Evolutionary conservation across 2,797 vertebrate species (phyloP).

Genomic region (Picus viridis): DNA sequence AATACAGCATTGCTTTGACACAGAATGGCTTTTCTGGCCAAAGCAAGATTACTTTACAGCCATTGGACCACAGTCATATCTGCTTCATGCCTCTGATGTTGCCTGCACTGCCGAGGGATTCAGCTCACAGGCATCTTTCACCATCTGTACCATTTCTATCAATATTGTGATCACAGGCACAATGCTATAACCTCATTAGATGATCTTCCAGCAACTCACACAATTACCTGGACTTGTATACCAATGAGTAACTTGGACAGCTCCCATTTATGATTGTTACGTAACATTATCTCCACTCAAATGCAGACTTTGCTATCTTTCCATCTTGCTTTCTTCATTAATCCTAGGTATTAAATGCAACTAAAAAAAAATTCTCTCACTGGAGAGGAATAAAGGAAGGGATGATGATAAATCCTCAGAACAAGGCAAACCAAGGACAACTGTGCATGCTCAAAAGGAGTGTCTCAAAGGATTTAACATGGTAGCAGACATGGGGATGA

Average conservation of each 20-base stretch:
- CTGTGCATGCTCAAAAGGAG: background rate
- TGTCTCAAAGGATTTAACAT: background rate
- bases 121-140: background rate
- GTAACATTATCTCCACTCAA: background rate
- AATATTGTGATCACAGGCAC: slow-evolving; percentile 1
- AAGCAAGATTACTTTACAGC: background rate
- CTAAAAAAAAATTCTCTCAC: background rate
- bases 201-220: background rate
- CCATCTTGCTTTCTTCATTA: background rate
- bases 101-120: background rate
- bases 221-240: background rate
- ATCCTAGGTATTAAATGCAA: slow-evolving; percentile 4
- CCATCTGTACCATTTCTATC: background rate
- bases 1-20: background rate
- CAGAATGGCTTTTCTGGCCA: background rate
- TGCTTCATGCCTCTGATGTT: background rate
- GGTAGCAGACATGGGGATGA: background rate
- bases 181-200: slow-evolving; percentile 2
- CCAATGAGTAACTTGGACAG: background rate
- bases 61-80: background rate
- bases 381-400: background rate
- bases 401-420: background rate
- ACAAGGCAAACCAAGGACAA: background rate
- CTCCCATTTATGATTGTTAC: background rate
- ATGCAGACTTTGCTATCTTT: background rate